These are phyloP conservation scores for Bambusicola thoracicus DNA, from an alignment of 2,113 vertebrate genomes.

Conservation along the genomic window DNA sequence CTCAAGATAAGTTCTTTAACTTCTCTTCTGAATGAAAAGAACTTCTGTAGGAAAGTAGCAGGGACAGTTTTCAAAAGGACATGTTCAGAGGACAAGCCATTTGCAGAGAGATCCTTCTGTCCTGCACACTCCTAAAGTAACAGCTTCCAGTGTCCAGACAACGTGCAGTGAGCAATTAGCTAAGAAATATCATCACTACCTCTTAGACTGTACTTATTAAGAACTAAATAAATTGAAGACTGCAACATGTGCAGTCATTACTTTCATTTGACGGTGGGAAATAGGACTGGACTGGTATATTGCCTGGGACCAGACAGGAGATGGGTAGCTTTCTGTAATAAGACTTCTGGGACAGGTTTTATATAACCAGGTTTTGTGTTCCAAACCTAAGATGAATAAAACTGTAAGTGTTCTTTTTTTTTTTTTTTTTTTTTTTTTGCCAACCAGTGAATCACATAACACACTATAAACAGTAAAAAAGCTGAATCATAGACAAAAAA, in stretches of 20 bases:
- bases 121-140: not conserved
- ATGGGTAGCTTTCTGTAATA: not conserved
- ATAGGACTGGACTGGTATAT: not conserved
- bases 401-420: not conserved
- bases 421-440: not conserved
- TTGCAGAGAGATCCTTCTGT: not conserved
- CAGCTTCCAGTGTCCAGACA: not conserved
- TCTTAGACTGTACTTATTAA: not conserved
- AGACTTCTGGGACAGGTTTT: not conserved
- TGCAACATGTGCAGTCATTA: not conserved
- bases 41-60: not conserved
- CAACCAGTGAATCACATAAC: not conserved
- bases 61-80: not conserved
- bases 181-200: not conserved
- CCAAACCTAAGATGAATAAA: not conserved
- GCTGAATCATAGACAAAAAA: not conserved
- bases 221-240: not conserved
- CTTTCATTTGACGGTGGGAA: not conserved
- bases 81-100: not conserved
- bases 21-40: not conserved
- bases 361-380: not conserved
- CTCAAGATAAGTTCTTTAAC: not conserved
- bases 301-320: not conserved
- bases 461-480: not conserved
- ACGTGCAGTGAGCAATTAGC: not conserved